These are phyloP conservation scores for Caenorhabditis afra DNA, from an alignment of 2,888 invertebrate genomes.

Conservation along the genomic window DNA sequence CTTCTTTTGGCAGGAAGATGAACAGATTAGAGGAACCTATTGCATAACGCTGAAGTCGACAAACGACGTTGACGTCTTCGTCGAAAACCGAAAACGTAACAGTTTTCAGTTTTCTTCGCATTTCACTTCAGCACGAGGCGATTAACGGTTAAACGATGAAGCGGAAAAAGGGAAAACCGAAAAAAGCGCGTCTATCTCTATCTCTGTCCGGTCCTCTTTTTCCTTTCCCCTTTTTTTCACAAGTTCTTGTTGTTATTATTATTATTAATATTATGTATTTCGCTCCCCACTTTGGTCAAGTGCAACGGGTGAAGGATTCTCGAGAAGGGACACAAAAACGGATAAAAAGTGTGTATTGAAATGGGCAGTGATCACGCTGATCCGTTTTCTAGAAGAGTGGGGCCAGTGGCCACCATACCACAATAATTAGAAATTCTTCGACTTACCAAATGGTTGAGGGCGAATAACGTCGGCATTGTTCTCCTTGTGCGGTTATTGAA, in stretches of 20 bases:
- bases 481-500: slow-evolving; percentile 16
- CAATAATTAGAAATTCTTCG: slow-evolving; percentile 28
- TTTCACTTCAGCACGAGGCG: slow-evolving; percentile 2
- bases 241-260: too few relatives aligned
- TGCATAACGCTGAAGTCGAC: slow-evolving; percentile 55
- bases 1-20: slow-evolving; percentile 42
- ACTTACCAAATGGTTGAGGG: slow-evolving; percentile 54
- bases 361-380: neutral
- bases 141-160: slow-evolving; percentile 39
- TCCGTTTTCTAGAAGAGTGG: neutral
- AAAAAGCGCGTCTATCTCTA: too few relatives aligned
- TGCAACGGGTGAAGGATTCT: slow-evolving; percentile 7
- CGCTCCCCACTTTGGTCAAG: slow-evolving; percentile 23
- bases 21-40: slow-evolving; percentile 51
- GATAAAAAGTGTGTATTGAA: slow-evolving; percentile 24
- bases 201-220: neutral
- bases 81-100: slow-evolving; percentile 26
- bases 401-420: slow-evolving; percentile 13
- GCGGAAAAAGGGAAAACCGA: slow-evolving; percentile 9
- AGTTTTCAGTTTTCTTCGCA: slow-evolving; percentile 36
- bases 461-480: slow-evolving; percentile 56
- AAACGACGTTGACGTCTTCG: slow-evolving; percentile 22
- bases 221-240: neutral
- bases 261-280: slow-evolving; percentile 6
- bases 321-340: neutral